Percentiles rank a stretch among this genome's conserved stretches.
These are phyloP conservation scores for Anastatus disparis DNA, from an alignment of 1,140 invertebrate species.

Conservation along the genomic window DNA sequence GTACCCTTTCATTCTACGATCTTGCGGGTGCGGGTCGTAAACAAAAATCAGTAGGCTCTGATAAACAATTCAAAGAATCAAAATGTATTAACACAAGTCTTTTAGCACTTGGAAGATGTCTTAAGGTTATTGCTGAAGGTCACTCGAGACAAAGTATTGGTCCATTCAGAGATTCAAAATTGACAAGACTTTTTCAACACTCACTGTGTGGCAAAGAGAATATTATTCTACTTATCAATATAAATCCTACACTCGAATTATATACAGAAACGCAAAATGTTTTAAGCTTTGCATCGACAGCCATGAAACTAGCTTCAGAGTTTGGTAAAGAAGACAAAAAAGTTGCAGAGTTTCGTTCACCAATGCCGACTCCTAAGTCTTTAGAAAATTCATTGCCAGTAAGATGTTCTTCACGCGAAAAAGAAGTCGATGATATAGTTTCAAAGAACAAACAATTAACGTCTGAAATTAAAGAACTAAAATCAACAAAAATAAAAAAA, in stretches of 20 bases:
- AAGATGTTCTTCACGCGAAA: not conserved
- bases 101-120: conserved; percentile 83
- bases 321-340: conserved; percentile 28
- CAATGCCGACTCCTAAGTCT: conserved; percentile 2
- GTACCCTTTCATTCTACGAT: conserved; percentile 81
- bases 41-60: conserved; percentile 78
- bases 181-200: conserved; percentile 70
- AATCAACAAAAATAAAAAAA: conserved; percentile 34
- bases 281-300: conserved; percentile 74
- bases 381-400: no score
- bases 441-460: conserved; percentile 36
- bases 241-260: conserved; percentile 73
- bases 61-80: conserved; percentile 81
- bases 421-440: conserved; percentile 1
- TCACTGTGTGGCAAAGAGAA: conserved; percentile 72
- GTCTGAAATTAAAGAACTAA: conserved; percentile 42
- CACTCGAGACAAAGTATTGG: conserved; percentile 54
- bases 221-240: conserved; percentile 81
- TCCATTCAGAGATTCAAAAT: conserved; percentile 78
- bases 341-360: not conserved
- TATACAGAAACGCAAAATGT: conserved; percentile 82
- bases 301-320: conserved; percentile 69
- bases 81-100: conserved; percentile 89
- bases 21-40: conserved; percentile 87
- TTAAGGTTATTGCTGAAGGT: conserved; percentile 71